phyloP scores from a whole-genome alignment of 2,797 vertebrate genomes.

The Intellagama lesueurii region DNA sequence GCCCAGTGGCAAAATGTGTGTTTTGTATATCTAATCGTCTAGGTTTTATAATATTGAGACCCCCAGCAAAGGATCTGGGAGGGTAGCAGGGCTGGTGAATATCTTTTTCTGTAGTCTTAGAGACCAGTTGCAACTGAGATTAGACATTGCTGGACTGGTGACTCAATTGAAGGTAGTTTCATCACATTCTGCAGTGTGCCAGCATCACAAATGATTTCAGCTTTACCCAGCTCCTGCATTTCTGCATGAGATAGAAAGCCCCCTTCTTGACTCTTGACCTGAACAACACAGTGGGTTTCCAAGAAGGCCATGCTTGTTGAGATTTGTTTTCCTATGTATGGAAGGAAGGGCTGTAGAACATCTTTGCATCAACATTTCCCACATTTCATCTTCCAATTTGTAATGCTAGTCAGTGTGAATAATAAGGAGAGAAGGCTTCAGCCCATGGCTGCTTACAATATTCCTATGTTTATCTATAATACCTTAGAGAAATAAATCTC shows the following conservation, averaged over 20 bases:
- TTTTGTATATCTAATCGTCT: neutral
- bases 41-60: neutral
- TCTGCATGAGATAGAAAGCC: neutral
- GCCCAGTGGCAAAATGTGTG: too few relatives aligned
- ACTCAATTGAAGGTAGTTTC: neutral
- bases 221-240: neutral
- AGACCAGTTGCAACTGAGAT: neutral
- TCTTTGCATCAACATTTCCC: neutral
- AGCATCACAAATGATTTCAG: neutral
- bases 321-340: neutral
- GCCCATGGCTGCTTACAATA: neutral
- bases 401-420: neutral
- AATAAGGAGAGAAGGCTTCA: neutral
- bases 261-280: neutral
- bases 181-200: neutral
- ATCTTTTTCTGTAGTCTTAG: neutral
- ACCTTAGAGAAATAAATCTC: too few relatives aligned
- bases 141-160: neutral
- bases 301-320: neutral
- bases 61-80: neutral
- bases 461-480: neutral
- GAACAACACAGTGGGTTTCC: neutral
- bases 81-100: neutral
- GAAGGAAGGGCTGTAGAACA: neutral
- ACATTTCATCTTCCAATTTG: neutral